Evolutionary conservation across 1,140 invertebrate genomes (phyloP).

Genomic region (Microplitis demolitor): DNA sequence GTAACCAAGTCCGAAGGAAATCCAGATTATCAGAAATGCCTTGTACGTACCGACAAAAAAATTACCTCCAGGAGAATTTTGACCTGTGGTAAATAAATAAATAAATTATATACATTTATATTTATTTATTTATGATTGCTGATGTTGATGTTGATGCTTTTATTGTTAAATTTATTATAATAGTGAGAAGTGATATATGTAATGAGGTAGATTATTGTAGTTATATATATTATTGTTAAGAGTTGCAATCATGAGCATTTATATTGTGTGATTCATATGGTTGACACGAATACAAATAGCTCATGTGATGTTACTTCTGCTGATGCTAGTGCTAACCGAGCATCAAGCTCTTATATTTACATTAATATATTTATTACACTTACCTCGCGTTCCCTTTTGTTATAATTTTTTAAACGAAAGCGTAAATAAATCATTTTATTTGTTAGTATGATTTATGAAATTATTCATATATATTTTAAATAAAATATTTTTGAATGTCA

Average conservation of each 20-base stretch:
- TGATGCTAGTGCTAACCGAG: background rate
- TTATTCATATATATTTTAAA: background rate
- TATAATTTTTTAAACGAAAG: too few species aligned
- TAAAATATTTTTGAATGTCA: background rate
- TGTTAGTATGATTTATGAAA: background rate
- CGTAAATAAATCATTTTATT: background rate
- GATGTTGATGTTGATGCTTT: background rate
- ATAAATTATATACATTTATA: background rate
- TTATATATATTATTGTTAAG: too few species aligned
- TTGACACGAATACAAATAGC: slow-evolving; percentile 7
- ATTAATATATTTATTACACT: too few species aligned
- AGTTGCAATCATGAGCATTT: slow-evolving; percentile 6
- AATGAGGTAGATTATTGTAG: too few species aligned
- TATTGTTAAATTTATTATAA: background rate
- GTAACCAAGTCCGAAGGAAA: slow-evolving; percentile 89
- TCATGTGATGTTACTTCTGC: background rate
- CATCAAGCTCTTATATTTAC: background rate
- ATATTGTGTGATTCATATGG: background rate
- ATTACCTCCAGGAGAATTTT: slow-evolving; percentile 61
- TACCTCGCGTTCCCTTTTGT: too few species aligned
- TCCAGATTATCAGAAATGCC: slow-evolving; percentile 80
- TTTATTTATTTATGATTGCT: too few species aligned
- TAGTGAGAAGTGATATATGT: background rate
- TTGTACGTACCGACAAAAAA: slow-evolving; percentile 73
- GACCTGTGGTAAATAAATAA: slow-evolving; percentile 37